phyloP scores from a whole-genome alignment of 2,797 vertebrate species.

The Pseudomugil gertrudae region DNA sequence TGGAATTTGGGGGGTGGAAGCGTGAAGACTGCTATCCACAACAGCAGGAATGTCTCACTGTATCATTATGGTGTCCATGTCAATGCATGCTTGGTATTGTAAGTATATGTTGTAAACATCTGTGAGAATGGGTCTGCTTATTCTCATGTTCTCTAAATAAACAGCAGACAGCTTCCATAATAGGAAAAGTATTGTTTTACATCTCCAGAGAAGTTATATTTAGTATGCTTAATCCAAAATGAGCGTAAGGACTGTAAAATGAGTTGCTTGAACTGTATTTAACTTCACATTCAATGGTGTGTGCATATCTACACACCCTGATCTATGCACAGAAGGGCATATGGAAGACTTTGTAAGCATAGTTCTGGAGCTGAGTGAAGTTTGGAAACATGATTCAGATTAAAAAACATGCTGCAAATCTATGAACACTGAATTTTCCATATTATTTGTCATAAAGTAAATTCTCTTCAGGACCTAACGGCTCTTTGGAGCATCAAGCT shows the following conservation, averaged over 20 bases:
- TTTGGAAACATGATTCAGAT: not conserved
- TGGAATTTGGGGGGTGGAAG: conserved; percentile 28
- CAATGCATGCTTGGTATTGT: conserved; percentile 73
- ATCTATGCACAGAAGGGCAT: conserved; percentile 20
- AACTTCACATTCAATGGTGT: conserved; percentile 59
- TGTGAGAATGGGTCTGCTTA: conserved; percentile 55
- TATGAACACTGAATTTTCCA: conserved; percentile 38
- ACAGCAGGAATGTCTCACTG: conserved; percentile 67
- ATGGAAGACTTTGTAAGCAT: not conserved
- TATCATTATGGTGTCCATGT: conserved; percentile 74
- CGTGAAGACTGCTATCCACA: conserved; percentile 52
- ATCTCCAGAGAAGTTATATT: conserved; percentile 59
- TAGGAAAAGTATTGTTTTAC: conserved; percentile 69
- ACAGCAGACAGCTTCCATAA: conserved; percentile 58
- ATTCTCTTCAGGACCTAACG: too few relatives aligned
- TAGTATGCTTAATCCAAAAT: conserved; percentile 47
- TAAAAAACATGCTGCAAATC: conserved; percentile 28
- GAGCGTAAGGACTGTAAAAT: conserved; percentile 58
- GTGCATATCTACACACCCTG: conserved; percentile 21
- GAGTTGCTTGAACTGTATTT: conserved; percentile 65
- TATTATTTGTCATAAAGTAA: conserved; percentile 9
- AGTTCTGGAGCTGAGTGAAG: not conserved
- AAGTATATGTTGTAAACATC: conserved; percentile 75
- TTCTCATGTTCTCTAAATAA: conserved; percentile 69
- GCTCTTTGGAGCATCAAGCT: conserved; percentile 12